A percentile compares a stretch with the other conserved stretches of the same genome.
Conservation (phyloP, 2,888 invertebrate species). For the Saturnia japonica region DNA sequence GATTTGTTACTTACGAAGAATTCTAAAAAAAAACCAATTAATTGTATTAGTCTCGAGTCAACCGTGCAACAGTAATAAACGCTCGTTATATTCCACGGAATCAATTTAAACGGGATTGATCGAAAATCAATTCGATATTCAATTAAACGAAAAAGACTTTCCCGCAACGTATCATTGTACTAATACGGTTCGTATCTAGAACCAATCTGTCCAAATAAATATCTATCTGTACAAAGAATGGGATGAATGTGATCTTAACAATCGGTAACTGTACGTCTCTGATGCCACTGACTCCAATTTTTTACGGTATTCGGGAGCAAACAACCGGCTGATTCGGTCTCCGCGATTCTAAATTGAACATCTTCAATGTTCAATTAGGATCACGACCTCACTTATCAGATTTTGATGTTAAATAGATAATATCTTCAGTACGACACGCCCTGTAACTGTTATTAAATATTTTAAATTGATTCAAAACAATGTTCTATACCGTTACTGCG, state of each 20-base stretch:
- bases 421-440: conserved; percentile 45
- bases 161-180: conserved; percentile 69
- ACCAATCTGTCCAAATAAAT: conserved; percentile 72
- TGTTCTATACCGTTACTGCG: not conserved
- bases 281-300: conserved; percentile 49
- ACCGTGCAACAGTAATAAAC: conserved; percentile 58
- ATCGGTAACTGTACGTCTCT: conserved; percentile 66
- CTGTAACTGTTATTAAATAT: conserved; percentile 41
- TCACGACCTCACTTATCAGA: conserved; percentile 57
- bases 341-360: conserved; percentile 39
- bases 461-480: conserved; percentile 38
- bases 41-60: conserved; percentile 53
- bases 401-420: conserved; percentile 50
- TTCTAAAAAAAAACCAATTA: conserved; percentile 41
- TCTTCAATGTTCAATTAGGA: conserved; percentile 45
- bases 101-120: conserved; percentile 67
- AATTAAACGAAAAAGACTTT: conserved; percentile 71
- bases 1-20: conserved; percentile 31
- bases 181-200: conserved; percentile 61
- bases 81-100: conserved; percentile 59
- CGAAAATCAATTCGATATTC: conserved; percentile 73
- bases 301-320: conserved; percentile 59
- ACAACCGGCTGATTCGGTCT: conserved; percentile 41
- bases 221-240: conserved; percentile 68
- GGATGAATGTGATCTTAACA: conserved; percentile 66